phyloP scores from a whole-genome alignment of 2,797 vertebrate genomes.

The Emys orbicularis region DNA sequence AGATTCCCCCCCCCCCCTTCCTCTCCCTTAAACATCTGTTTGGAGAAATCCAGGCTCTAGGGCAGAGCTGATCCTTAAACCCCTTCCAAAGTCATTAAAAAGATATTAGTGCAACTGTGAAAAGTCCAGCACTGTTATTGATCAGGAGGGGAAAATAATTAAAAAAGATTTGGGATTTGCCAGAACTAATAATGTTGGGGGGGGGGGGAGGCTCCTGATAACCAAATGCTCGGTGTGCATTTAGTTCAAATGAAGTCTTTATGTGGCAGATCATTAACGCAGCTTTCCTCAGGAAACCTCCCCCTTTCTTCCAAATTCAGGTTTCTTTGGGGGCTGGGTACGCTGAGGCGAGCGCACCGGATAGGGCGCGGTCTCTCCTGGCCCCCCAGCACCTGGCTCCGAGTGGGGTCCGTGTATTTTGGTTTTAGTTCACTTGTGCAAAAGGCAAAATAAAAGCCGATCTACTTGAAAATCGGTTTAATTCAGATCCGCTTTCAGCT shows the following conservation, averaged over 20 bases:
- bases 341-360: not conserved
- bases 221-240: not conserved
- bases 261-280: not conserved
- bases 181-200: not conserved
- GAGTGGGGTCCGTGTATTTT: not conserved
- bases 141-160: constrained; percentile 38
- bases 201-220: not conserved
- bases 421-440: not conserved
- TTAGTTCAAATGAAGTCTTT: not conserved
- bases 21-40: constrained; percentile 80
- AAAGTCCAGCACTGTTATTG: constrained; percentile 75
- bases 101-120: constrained; percentile 82
- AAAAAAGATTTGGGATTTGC: constrained; percentile 49
- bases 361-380: not conserved
- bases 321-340: not conserved
- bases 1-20: constrained; percentile 56
- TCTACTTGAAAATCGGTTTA: not conserved
- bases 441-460: not conserved
- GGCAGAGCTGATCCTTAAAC: constrained; percentile 76
- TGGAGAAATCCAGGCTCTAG: constrained; percentile 82
- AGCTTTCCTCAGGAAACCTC: rapidly evolving
- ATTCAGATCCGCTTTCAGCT: not conserved
- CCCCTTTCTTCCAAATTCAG: not conserved
- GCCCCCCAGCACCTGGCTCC: not conserved
- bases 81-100: constrained; percentile 84